Evolutionary conservation across 2,797 vertebrate genomes (phyloP).

Genomic region (Alauda arvensis): DNA sequence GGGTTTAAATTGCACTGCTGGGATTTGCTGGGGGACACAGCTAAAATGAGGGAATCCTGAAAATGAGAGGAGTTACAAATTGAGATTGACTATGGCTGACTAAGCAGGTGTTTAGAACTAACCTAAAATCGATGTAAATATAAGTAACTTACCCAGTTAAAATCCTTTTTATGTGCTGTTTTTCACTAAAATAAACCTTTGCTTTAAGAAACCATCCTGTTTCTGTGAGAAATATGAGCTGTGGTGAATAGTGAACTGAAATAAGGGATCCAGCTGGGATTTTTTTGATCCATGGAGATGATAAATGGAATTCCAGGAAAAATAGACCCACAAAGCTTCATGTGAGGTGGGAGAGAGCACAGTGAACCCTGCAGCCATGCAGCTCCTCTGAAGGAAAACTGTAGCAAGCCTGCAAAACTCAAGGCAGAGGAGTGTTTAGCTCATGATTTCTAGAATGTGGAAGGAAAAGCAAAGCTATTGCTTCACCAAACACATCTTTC

Average conservation of each 20-base stretch:
- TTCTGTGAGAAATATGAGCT: background rate
- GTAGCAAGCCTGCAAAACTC: background rate
- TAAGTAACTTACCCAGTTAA: background rate
- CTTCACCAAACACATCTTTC: background rate
- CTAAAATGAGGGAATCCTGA: background rate
- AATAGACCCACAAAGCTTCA: background rate
- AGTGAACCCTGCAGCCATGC: background rate
- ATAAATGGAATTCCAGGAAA: background rate
- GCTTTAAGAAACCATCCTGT: background rate
- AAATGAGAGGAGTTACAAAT: background rate
- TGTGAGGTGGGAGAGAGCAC: background rate
- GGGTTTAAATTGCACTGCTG: background rate
- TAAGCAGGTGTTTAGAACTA: background rate
- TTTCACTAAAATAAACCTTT: background rate
- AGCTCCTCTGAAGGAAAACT: background rate
- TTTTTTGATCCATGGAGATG: background rate
- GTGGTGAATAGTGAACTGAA: background rate
- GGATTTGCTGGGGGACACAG: background rate
- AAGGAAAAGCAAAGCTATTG: background rate
- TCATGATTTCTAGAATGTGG: background rate
- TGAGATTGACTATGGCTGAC: background rate
- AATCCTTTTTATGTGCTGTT: background rate
- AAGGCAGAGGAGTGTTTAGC: background rate
- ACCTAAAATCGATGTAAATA: background rate
- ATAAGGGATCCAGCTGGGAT: background rate